A percentile compares a stretch with the other conserved stretches of the same genome.
Evolutionary conservation across 30 jellyfish, hydroid and myxozoan species (phyloP).

Genomic region (Turritopsis rubra): DNA sequence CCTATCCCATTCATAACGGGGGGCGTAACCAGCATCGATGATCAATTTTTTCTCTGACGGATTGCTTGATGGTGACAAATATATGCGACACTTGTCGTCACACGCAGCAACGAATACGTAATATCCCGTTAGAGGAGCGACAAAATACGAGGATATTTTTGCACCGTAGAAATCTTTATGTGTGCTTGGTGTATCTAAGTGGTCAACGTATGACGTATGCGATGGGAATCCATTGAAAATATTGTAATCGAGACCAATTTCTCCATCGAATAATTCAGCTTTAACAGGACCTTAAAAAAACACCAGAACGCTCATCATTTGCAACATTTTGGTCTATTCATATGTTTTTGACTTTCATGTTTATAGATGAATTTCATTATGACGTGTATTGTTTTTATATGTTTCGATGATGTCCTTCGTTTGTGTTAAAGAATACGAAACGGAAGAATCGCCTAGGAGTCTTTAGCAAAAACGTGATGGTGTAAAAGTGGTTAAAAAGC

Average conservation of each 20-base stretch:
- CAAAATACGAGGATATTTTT: not conserved
- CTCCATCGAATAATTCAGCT: not conserved
- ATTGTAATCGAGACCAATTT: not conserved
- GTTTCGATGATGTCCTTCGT: no score
- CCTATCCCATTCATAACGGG: not conserved
- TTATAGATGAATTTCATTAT: no score
- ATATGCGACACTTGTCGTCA: not conserved
- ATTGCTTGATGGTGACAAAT: not conserved
- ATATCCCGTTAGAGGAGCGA: not conserved
- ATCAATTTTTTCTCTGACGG: not conserved
- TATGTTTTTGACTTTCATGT: no score
- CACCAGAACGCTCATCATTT: no score
- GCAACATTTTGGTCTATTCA: no score
- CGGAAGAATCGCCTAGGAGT: no score
- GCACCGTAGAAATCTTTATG: not conserved
- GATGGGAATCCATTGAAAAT: not conserved
- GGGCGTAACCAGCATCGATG: not conserved
- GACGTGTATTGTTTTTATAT: no score
- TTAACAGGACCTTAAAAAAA: not conserved
- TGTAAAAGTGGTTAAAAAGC: no score
- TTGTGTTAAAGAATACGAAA: no score
- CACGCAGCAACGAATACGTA: constrained; percentile 9
- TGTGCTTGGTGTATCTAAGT: not conserved
- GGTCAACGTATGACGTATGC: not conserved
- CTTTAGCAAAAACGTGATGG: no score